Evolutionary conservation across 92 coral and sea anemone species (phyloP).

Genomic region (Epizoanthus scotinus): DNA sequence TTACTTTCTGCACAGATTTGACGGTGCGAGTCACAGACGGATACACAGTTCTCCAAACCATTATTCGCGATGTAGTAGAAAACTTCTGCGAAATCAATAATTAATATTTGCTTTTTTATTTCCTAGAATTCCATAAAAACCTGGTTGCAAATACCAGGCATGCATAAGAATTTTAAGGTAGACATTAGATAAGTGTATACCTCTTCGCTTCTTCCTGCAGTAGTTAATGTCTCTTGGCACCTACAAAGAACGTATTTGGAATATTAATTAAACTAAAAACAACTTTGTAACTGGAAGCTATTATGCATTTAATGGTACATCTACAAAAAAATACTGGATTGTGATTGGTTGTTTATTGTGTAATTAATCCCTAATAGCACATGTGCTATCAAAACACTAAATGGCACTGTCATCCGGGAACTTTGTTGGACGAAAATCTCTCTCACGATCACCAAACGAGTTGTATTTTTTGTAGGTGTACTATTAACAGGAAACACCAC

Average conservation of each 20-base stretch:
- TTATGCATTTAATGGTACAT: too few relatives aligned
- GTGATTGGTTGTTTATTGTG: too few relatives aligned
- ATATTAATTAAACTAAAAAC: neutral
- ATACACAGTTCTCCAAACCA: conserved; percentile 3
- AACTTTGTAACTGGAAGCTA: neutral
- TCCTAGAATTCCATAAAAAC: too few relatives aligned
- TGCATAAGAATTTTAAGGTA: neutral
- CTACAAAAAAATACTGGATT: too few relatives aligned
- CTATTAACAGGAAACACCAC: too few relatives aligned
- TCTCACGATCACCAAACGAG: too few relatives aligned
- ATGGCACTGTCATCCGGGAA: too few relatives aligned
- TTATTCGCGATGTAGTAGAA: neutral
- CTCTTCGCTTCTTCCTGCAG: conserved; percentile 24
- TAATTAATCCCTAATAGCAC: too few relatives aligned
- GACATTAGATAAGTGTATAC: neutral
- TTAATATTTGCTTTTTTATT: neutral
- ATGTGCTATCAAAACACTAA: too few relatives aligned
- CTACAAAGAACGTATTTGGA: neutral
- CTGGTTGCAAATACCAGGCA: too few relatives aligned
- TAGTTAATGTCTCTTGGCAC: neutral
- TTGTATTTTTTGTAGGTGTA: too few relatives aligned
- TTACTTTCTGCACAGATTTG: neutral
- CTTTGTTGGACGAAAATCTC: too few relatives aligned
- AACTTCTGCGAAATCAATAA: neutral
- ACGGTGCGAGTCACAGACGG: conserved; percentile 9